Conservation (phyloP, 1,140 invertebrate genomes). For the Dreissena rostriformis region DNA sequence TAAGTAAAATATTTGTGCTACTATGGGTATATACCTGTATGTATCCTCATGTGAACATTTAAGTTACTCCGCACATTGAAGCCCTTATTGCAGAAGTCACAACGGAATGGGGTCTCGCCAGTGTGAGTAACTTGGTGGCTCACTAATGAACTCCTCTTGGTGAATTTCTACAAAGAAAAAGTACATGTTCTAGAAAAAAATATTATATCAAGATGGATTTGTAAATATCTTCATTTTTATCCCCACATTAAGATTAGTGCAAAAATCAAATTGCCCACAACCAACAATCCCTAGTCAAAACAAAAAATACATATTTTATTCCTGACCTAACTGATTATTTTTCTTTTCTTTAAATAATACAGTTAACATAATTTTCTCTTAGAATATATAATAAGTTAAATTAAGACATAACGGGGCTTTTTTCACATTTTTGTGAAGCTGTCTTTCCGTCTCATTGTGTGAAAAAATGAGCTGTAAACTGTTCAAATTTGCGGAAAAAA, state of each 20-base stretch:
- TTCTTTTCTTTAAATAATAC: too few species aligned
- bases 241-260: conserved; percentile 3
- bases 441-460: not conserved
- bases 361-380: too few species aligned
- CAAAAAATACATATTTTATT: too few species aligned
- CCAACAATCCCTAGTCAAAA: too few species aligned
- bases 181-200: not conserved
- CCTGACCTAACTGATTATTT: too few species aligned
- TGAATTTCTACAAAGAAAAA: conserved; percentile 14
- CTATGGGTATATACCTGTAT: conserved; percentile 87
- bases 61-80: conserved; percentile 58
- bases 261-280: too few species aligned
- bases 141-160: conserved; percentile 21
- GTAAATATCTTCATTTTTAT: not conserved
- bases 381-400: too few species aligned
- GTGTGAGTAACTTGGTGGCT: conserved; percentile 92
- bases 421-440: not conserved
- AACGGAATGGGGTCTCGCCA: conserved; percentile 88
- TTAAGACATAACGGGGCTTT: too few species aligned
- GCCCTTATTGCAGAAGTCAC: conserved; percentile 63
- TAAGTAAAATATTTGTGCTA: too few species aligned
- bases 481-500: too few species aligned
- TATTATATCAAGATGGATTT: not conserved
- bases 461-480: not conserved
- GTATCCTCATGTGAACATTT: conserved; percentile 85